Evolutionary conservation across 1,140 invertebrate species (phyloP).

Genomic region (Atta colombica): DNA sequence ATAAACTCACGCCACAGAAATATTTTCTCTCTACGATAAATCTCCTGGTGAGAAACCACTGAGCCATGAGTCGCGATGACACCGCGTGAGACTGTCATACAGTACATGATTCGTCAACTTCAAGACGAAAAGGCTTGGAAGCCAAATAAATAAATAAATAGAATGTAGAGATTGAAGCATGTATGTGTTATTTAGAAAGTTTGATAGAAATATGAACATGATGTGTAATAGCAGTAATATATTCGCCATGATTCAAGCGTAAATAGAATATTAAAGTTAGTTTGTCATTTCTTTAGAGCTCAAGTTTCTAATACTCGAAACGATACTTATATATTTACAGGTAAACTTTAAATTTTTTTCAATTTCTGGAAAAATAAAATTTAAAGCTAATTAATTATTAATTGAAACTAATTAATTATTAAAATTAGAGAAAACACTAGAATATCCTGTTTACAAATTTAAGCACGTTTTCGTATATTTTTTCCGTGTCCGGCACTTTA

Average conservation of each 20-base stretch:
- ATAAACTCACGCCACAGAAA: constrained; percentile 1
- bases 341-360: background rate
- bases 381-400: background rate
- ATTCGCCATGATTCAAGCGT: background rate
- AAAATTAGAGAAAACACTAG: background rate
- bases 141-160: background rate
- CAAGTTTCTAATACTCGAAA: background rate
- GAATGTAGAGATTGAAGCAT: background rate
- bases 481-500: constrained; percentile 9
- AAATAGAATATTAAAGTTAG: background rate
- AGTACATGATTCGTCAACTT: background rate
- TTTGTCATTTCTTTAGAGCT: background rate
- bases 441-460: background rate
- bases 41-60: background rate
- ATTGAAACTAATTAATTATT: background rate
- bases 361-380: background rate
- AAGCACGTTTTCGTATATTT: background rate
- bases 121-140: background rate
- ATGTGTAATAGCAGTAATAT: background rate
- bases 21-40: constrained; percentile 27
- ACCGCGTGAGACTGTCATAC: background rate
- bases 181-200: constrained; percentile 18
- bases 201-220: constrained; percentile 4
- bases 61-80: background rate
- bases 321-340: background rate